phyloP scores from a whole-genome alignment of 2,113 vertebrate genomes.

The Antechinus flavipes region DNA sequence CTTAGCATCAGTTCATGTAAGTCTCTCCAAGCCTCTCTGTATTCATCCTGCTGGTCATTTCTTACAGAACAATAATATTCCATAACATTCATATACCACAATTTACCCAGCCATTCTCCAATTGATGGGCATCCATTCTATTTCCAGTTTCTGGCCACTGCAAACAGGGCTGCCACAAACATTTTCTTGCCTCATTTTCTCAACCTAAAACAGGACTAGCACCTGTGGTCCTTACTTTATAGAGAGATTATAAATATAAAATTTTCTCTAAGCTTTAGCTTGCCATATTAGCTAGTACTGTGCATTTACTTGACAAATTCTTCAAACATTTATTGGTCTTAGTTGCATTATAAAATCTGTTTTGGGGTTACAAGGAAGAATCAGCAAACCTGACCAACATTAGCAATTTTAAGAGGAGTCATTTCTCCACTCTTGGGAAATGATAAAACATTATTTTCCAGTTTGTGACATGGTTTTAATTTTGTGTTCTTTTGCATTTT shows the following conservation, averaged over 20 bases:
- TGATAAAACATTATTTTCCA: conserved; percentile 46
- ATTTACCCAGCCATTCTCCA: too few species aligned
- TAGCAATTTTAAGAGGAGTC: conserved; percentile 65
- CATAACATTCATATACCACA: too few species aligned
- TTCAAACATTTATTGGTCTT: neutral
- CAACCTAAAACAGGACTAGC: neutral
- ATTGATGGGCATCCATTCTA: too few species aligned
- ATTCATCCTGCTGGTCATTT: too few species aligned
- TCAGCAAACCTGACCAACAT: conserved; percentile 65
- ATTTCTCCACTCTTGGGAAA: conserved; percentile 41
- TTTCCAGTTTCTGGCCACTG: too few species aligned
- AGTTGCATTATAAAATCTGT: conserved; percentile 28
- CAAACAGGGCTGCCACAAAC: too few species aligned
- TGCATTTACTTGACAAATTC: neutral
- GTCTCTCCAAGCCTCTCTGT: too few species aligned
- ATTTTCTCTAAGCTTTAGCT: neutral
- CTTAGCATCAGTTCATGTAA: too few species aligned
- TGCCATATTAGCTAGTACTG: neutral
- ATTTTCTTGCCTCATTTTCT: neutral
- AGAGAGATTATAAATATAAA: neutral
- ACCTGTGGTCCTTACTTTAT: neutral
- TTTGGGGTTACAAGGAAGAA: conserved; percentile 65
- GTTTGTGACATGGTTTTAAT: conserved; percentile 44
- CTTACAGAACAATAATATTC: too few species aligned
- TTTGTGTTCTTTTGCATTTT: conserved; percentile 44